Percentiles rank a stretch among this genome's conserved stretches.
phyloP scores from a whole-genome alignment of 1,140 invertebrate genomes.

The Brachionus paranguensis region DNA sequence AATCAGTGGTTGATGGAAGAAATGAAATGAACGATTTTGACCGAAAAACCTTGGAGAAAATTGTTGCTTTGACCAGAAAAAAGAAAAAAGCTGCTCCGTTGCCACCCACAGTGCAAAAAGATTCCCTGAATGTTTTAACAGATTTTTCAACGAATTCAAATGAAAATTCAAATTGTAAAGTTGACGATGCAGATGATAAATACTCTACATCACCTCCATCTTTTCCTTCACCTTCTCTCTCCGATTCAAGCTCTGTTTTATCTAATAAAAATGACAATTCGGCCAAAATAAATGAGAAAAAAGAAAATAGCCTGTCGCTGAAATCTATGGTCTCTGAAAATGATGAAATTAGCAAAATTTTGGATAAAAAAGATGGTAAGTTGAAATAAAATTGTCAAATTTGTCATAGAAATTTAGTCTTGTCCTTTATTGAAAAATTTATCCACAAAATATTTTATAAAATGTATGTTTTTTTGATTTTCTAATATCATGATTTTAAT shows the following conservation, averaged over 20 bases:
- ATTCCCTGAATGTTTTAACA: neutral
- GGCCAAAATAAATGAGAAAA: neutral
- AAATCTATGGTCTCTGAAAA: neutral
- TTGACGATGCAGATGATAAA: neutral
- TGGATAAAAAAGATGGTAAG: neutral
- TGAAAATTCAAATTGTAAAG: neutral
- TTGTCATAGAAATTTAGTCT: neutral
- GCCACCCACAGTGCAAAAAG: neutral
- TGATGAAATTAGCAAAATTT: neutral
- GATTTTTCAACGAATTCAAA: neutral
- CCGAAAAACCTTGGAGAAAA: neutral
- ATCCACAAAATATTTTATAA: neutral
- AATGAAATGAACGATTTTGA: neutral
- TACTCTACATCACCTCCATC: neutral
- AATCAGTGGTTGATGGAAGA: constrained; percentile 16
- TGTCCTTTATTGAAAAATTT: neutral
- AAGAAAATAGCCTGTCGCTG: neutral
- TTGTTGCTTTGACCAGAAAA: constrained; percentile 14
- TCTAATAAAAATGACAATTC: neutral
- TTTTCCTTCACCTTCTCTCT: neutral
- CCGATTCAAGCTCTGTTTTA: neutral
- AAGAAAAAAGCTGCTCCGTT: constrained; percentile 27
- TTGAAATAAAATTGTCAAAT: neutral
- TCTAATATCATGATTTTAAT: no score
- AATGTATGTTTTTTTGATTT: no score